Evolutionary conservation across 2,888 invertebrate genomes (phyloP).

Genomic region (Leptopilina myrica): DNA sequence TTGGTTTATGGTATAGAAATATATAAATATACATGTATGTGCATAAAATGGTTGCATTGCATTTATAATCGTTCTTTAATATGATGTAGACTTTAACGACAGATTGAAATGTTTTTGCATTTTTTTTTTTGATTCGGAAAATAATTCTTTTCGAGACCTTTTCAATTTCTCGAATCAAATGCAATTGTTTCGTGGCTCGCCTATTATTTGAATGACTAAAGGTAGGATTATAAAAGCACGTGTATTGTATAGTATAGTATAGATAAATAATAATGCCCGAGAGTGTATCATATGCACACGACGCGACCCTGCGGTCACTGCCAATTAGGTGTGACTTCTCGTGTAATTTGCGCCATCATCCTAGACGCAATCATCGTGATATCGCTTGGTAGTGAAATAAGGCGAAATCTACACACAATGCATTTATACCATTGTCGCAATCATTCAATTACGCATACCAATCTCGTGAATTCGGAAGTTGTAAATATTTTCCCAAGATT

Average conservation of each 20-base stretch:
- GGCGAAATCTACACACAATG: constrained; percentile 55
- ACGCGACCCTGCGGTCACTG: constrained; percentile 55
- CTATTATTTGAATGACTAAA: constrained; percentile 47
- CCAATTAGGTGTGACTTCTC: constrained; percentile 57
- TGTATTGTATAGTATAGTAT: constrained; percentile 36
- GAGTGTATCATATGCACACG: constrained; percentile 52
- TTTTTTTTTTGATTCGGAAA: neutral
- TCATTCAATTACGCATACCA: constrained; percentile 24
- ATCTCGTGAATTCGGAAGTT: neutral
- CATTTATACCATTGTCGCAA: neutral
- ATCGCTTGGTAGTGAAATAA: constrained; percentile 53
- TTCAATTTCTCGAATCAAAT: constrained; percentile 49
- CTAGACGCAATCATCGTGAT: constrained; percentile 52
- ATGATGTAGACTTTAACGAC: neutral
- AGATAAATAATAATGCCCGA: constrained; percentile 45
- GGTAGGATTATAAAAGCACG: constrained; percentile 42
- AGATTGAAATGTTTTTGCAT: neutral
- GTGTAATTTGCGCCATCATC: constrained; percentile 53
- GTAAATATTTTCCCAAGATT: too few relatives aligned
- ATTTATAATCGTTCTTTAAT: constrained; percentile 16
- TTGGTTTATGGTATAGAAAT: neutral
- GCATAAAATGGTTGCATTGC: neutral
- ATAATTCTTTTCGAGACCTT: constrained; percentile 19
- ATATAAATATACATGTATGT: too few relatives aligned
- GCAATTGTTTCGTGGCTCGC: constrained; percentile 37